Evolutionary conservation across 92 coral and sea anemone species (phyloP), one percentile per base, ranked within the genome.

Genomic region (Nematostella vectensis): DNA sequence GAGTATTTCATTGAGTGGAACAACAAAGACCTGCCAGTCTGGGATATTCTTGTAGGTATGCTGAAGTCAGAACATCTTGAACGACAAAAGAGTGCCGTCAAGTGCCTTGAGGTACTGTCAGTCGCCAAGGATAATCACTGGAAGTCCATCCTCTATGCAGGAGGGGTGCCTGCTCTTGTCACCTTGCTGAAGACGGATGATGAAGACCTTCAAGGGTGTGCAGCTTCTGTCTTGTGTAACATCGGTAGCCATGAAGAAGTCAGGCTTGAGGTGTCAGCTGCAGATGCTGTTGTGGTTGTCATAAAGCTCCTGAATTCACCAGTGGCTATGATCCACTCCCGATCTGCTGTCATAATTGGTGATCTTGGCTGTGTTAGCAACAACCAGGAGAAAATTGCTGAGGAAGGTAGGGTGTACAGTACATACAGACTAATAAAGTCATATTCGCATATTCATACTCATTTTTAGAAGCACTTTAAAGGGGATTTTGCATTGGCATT

Each of bases 31-130:
- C 65, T 85, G 19, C 88, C 98, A 15, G 95, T 91, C 11, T 91
- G 98, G 98, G 87, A 81, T 57, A 61, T 81, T 25, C 83, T 91
- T 43, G 88, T 91, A 4, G 79, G 86, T 9, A 91, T 91, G 98
- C 50, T 91, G 65, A 81, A 74, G 54, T 85, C 98, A 47, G 82
- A 71, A 25, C 79, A 77, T 17, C 27, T 50, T 33, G 63, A 68
- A 50, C 75, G 93, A 30, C 79, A 77, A 63, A 69, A 74, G 36
- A 81, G 78, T 64, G 91, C 98, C 8, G 78, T 85, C 25, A 91
- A 76, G 70, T 83, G 91, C 27, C 55, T 91, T 54, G 95, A 91
- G 42, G 98, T 91, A 4, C 71, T 91, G 54, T 91, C 98, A 0
- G 31, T 77, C 33, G 80, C 91, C 58, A 72, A 77, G 61, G 83